These are phyloP conservation scores for Euwallacea similis DNA, from an alignment of 1,140 invertebrate genomes.

Conservation along the genomic window DNA sequence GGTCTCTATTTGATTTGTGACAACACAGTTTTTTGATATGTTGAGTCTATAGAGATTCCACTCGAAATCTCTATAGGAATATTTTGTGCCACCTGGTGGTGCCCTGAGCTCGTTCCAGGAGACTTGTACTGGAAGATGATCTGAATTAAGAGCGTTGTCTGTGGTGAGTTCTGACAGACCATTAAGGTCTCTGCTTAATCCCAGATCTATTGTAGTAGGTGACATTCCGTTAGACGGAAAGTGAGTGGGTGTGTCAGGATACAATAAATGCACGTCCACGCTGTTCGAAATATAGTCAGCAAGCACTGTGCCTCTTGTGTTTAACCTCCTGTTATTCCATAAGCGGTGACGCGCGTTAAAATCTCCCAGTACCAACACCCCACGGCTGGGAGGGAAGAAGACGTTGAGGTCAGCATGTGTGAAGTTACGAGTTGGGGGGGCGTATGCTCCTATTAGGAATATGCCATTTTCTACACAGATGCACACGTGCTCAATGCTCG, in stretches of 20 bases:
- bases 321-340: conserved; percentile 4
- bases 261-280: conserved; percentile 2
- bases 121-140: no score
- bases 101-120: no score
- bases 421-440: no score
- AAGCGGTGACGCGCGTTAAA: conserved; percentile 7
- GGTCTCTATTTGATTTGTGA: background rate
- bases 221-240: conserved; percentile 3
- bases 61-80: background rate
- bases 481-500: background rate
- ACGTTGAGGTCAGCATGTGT: no score
- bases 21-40: conserved; percentile 1
- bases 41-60: background rate
- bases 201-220: conserved; percentile 3
- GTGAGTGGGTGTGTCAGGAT: background rate
- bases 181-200: background rate
- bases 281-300: background rate
- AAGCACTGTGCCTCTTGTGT: background rate
- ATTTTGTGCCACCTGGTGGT: no score
- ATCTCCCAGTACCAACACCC: conserved; percentile 1
- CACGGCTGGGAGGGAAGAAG: background rate
- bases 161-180: background rate
- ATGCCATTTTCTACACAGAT: background rate
- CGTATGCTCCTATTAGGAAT: no score
- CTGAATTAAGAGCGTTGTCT: conserved; percentile 4